Evolutionary conservation across 2,113 vertebrate genomes (phyloP).

Genomic region (Nannospalax galili): DNA sequence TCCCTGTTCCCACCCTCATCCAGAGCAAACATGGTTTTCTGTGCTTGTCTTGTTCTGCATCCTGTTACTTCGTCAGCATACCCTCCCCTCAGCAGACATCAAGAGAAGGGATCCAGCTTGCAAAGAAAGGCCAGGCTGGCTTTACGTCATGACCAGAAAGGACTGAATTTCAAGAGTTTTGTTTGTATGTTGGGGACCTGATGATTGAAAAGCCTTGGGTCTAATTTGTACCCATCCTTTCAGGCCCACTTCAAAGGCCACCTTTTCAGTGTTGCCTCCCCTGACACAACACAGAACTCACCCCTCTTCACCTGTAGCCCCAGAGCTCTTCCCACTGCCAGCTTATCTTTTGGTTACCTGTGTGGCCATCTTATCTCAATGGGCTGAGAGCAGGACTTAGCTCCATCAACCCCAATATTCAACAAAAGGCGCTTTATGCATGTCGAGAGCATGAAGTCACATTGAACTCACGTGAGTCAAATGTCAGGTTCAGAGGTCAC

Average conservation of each 20-base stretch:
- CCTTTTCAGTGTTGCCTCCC: neutral
- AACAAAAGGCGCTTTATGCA: neutral
- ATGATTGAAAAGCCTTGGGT: neutral
- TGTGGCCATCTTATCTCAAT: neutral
- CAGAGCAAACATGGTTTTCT: neutral
- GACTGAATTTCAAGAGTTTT: neutral
- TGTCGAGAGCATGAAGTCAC: neutral
- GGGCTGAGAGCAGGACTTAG: neutral
- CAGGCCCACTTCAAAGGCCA: neutral
- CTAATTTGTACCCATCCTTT: neutral
- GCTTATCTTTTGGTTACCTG: neutral
- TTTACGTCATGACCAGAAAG: neutral
- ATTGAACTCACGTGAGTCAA: neutral
- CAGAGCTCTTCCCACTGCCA: neutral
- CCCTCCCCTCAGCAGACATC: neutral
- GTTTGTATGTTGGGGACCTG: neutral
- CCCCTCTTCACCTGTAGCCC: neutral
- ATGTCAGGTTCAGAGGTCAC: neutral
- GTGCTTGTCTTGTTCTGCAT: neutral
- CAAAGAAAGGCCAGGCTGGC: neutral
- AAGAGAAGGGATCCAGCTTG: neutral
- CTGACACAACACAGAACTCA: neutral
- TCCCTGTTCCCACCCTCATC: neutral
- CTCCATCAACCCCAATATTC: neutral
- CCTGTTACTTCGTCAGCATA: neutral